Percentiles rank a stretch among this genome's conserved stretches.
These are phyloP conservation scores for Standfussiana lucernea DNA, from an alignment of 2,888 invertebrate genomes.

Conservation along the genomic window DNA sequence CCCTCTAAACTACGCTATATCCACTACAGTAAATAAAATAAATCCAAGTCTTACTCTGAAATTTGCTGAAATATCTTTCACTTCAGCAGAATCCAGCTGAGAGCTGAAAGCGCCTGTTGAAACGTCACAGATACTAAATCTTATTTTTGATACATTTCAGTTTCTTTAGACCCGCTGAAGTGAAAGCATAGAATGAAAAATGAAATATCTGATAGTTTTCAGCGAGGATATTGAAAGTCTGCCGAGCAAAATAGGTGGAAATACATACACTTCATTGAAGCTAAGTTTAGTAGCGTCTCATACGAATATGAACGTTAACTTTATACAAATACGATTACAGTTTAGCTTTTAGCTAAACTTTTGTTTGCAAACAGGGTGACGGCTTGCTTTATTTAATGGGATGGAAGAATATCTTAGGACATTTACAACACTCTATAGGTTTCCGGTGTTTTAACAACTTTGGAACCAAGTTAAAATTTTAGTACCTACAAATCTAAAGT, in stretches of 20 bases:
- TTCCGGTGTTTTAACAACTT: neutral
- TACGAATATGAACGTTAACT: neutral
- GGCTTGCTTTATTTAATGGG: neutral
- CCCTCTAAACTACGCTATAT: neutral
- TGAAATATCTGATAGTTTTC: constrained; percentile 17
- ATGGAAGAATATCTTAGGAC: neutral
- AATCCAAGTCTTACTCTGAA: constrained; percentile 5
- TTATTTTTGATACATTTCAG: constrained; percentile 39
- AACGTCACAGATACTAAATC: constrained; percentile 47
- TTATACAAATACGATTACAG: neutral
- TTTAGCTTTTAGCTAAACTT: neutral
- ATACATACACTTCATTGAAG: neutral
- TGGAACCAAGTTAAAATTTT: neutral
- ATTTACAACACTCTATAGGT: neutral
- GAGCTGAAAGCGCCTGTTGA: constrained; percentile 27
- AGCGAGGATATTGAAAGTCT: constrained; percentile 7
- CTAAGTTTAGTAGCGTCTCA: neutral
- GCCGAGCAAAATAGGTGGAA: neutral
- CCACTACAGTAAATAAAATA: constrained; percentile 32
- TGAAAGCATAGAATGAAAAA: constrained; percentile 36
- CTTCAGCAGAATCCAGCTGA: constrained; percentile 33
- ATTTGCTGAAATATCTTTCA: constrained; percentile 30
- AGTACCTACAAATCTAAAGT: neutral
- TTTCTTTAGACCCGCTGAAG: constrained; percentile 21
- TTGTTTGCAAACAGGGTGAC: neutral